phyloP scores from a whole-genome alignment of 2,797 vertebrate species.

The Knipowitschia caucasica region DNA sequence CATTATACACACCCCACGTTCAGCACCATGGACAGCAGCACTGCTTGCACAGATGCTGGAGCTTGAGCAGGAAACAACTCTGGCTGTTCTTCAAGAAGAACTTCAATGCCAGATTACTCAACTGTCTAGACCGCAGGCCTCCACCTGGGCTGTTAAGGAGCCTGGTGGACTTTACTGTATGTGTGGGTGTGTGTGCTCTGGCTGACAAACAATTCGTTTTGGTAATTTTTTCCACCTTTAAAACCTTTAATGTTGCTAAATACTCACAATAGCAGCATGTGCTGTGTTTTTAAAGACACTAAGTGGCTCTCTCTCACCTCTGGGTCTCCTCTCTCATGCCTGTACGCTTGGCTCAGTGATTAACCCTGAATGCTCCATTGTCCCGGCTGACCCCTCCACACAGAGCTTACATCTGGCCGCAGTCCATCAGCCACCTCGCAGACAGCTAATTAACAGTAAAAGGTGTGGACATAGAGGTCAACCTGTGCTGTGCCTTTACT shows the following conservation, averaged over 20 bases:
- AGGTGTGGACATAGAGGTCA: constrained; percentile 40
- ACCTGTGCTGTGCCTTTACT: constrained; percentile 22
- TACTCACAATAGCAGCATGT: constrained; percentile 17
- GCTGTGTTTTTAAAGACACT: constrained; percentile 46
- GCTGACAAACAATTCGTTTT: background rate
- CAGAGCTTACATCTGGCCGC: constrained; percentile 34
- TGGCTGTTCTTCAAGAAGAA: constrained; percentile 47
- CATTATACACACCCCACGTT: constrained; percentile 33
- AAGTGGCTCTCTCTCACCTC: constrained; percentile 65
- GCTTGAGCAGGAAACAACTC: constrained; percentile 22
- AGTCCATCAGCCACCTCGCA: constrained; percentile 51
- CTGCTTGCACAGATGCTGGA: constrained; percentile 18
- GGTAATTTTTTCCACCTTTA: background rate
- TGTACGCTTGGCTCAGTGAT: constrained; percentile 71
- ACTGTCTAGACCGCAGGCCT: constrained; percentile 14
- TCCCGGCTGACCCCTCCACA: constrained; percentile 52
- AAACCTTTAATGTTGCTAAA: background rate
- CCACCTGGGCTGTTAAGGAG: constrained; percentile 35
- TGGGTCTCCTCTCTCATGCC: constrained; percentile 68
- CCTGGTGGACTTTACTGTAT: constrained; percentile 35
- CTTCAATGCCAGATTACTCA: constrained; percentile 38
- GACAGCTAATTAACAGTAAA: constrained; percentile 70
- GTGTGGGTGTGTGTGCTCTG: constrained; percentile 8
- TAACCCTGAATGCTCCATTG: constrained; percentile 60
- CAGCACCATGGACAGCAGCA: constrained; percentile 65